These are phyloP conservation scores for Acrobasis repandana DNA, from an alignment of 2,888 invertebrate species.

Conservation along the genomic window DNA sequence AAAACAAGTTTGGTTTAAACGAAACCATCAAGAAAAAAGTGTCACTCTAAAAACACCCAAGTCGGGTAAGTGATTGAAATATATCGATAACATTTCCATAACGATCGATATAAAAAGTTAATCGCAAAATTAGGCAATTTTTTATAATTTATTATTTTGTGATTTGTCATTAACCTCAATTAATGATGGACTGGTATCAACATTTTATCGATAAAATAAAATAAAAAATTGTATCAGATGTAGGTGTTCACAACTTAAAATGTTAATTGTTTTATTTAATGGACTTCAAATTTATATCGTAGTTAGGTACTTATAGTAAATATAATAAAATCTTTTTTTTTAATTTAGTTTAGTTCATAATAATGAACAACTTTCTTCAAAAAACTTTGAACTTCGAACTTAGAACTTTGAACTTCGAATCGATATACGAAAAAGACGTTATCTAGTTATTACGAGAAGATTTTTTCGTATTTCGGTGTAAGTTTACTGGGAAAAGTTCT, in stretches of 20 bases:
- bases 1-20: background rate
- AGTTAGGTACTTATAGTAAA: too few relatives aligned
- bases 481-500: too few relatives aligned
- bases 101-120: conserved; percentile 2
- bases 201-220: background rate
- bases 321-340: too few relatives aligned
- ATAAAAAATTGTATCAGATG: background rate
- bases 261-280: background rate
- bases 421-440: too few relatives aligned
- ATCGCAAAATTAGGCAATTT: background rate
- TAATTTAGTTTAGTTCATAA: too few relatives aligned
- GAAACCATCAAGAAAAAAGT: background rate
- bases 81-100: conserved; percentile 2
- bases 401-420: too few relatives aligned
- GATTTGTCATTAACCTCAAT: background rate
- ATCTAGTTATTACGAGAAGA: too few relatives aligned
- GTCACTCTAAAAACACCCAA: background rate
- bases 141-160: background rate
- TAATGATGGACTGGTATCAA: background rate
- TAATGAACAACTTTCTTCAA: too few relatives aligned
- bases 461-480: too few relatives aligned
- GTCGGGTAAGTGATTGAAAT: background rate
- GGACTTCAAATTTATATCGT: background rate
- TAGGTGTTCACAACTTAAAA: background rate
- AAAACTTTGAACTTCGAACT: too few relatives aligned